Evolutionary conservation across 2,888 invertebrate genomes (phyloP).

Genomic region (Gerris lacustris): DNA sequence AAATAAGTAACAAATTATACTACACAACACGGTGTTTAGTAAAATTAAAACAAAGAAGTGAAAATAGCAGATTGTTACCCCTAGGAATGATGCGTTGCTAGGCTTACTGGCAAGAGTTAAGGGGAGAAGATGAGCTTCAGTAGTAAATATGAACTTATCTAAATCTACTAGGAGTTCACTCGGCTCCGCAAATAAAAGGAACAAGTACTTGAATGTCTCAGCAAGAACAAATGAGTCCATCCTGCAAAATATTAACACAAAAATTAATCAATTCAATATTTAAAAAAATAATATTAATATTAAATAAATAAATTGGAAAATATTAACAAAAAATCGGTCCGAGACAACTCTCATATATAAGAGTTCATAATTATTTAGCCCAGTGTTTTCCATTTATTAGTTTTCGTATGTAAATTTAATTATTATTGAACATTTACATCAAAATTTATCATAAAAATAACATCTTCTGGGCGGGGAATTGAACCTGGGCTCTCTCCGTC

Average conservation of each 20-base stretch:
- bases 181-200: conserved; percentile 80
- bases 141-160: conserved; percentile 79
- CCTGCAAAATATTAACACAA: conserved; percentile 38
- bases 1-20: too few relatives aligned
- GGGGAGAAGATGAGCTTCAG: conserved; percentile 92
- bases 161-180: conserved; percentile 68
- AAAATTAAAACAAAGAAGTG: background rate
- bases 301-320: too few relatives aligned
- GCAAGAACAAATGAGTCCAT: conserved; percentile 98
- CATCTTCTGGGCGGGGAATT: too few relatives aligned
- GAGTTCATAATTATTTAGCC: too few relatives aligned
- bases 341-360: too few relatives aligned
- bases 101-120: conserved; percentile 54
- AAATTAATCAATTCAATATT: conserved; percentile 7
- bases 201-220: conserved; percentile 96
- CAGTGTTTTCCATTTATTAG: too few relatives aligned
- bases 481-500: too few relatives aligned
- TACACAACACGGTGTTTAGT: background rate
- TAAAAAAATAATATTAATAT: conserved; percentile 5
- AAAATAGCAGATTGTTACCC: conserved; percentile 10
- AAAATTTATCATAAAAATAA: too few relatives aligned
- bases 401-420: too few relatives aligned
- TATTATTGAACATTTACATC: too few relatives aligned
- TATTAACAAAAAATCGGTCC: too few relatives aligned
- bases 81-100: conserved; percentile 23